These are phyloP conservation scores for Axis porcinus DNA, from an alignment of 2,113 vertebrate species.

Conservation along the genomic window DNA sequence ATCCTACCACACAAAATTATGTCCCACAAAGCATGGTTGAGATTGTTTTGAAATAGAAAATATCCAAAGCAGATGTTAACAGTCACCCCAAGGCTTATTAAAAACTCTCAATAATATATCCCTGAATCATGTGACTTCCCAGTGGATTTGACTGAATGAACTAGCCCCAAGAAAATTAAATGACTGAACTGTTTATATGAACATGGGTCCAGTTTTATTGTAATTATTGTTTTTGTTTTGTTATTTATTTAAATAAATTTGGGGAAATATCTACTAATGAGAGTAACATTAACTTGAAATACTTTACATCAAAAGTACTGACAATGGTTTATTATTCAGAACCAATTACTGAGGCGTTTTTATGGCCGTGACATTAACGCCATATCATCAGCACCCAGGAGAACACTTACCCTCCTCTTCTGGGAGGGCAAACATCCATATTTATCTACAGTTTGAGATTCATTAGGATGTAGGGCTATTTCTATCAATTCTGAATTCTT, in stretches of 20 bases:
- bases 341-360: slow-evolving; percentile 46
- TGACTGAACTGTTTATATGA: neutral
- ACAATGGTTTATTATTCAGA: slow-evolving; percentile 58
- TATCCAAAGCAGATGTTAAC: slow-evolving; percentile 30
- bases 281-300: neutral
- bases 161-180: neutral
- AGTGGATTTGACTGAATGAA: slow-evolving; percentile 14
- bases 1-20: neutral
- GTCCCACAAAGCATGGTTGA: neutral
- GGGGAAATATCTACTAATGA: neutral
- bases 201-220: slow-evolving; percentile 32
- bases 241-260: slow-evolving; percentile 42
- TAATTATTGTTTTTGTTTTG: slow-evolving; percentile 25
- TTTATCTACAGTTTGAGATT: slow-evolving; percentile 51
- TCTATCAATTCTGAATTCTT: slow-evolving; percentile 31
- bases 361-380: slow-evolving; percentile 32
- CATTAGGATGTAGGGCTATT: slow-evolving; percentile 28
- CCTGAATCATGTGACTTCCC: neutral
- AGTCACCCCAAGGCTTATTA: neutral
- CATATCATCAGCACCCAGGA: slow-evolving; percentile 36
- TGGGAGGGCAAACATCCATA: slow-evolving; percentile 16
- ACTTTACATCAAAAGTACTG: slow-evolving; percentile 30
- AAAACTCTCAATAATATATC: slow-evolving; percentile 8
- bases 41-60: slow-evolving; percentile 27
- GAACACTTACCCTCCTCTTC: slow-evolving; percentile 16